A percentile compares a stretch with the other conserved stretches of the same genome.
phyloP scores from a whole-genome alignment of 2,113 vertebrate genomes.

The Protobothrops flavoviridis region DNA sequence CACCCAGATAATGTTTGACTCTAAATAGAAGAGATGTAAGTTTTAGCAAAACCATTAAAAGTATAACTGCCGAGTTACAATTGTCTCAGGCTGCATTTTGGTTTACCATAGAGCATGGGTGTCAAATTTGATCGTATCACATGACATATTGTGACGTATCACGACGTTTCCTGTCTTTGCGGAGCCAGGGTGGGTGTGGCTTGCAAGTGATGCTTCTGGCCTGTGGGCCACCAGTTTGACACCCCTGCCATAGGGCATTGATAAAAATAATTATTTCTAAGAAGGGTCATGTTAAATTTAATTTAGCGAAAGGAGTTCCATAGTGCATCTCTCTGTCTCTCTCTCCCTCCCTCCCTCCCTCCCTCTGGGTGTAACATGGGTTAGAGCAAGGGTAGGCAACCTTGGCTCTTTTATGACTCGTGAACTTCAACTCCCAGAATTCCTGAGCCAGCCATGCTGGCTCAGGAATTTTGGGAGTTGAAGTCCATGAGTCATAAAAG shows the following conservation, averaged over 20 bases:
- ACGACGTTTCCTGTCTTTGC: too few species aligned
- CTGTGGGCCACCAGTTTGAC: too few species aligned
- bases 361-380: background rate
- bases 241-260: background rate
- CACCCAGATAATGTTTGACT: background rate
- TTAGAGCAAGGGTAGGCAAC: too few species aligned
- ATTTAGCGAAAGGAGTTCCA: background rate
- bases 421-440: too few species aligned
- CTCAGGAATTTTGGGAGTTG: too few species aligned
- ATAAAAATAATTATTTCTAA: background rate
- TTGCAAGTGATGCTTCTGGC: too few species aligned
- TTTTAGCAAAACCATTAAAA: constrained; percentile 30
- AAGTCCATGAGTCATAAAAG: too few species aligned
- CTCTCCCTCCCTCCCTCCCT: background rate
- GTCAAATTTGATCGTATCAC: too few species aligned
- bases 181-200: too few species aligned
- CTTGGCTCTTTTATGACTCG: too few species aligned
- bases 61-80: background rate
- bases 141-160: too few species aligned
- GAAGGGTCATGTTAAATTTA: background rate
- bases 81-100: background rate
- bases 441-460: too few species aligned
- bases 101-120: background rate
- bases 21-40: constrained; percentile 3
- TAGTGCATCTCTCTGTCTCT: background rate